Conservation (phyloP, 2,888 invertebrate species). For the Epicampocera succincta region DNA sequence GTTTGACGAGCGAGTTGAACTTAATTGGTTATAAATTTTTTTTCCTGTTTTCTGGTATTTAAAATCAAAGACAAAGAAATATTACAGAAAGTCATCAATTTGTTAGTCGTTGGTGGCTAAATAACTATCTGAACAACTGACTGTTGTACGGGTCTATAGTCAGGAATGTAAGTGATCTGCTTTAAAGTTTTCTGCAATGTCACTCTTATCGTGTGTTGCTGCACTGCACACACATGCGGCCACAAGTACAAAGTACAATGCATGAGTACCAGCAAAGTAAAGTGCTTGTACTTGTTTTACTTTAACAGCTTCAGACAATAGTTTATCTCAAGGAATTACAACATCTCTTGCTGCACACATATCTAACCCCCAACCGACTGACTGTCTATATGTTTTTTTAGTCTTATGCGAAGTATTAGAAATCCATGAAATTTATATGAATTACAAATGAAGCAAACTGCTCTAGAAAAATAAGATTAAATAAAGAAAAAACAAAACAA, state of each 20-base stretch:
- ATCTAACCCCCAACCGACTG: constrained; percentile 22
- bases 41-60: constrained; percentile 10
- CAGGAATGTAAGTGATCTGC: constrained; percentile 4
- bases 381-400: constrained; percentile 15
- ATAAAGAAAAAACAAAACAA: constrained; percentile 1
- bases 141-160: constrained; percentile 57
- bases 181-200: constrained; percentile 53
- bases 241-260: background rate
- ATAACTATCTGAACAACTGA: background rate
- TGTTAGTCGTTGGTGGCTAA: constrained; percentile 6
- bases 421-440: constrained; percentile 62
- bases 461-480: constrained; percentile 43
- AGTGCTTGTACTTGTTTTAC: background rate
- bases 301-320: constrained; percentile 33
- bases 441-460: constrained; percentile 67
- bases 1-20: constrained; percentile 1
- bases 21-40: background rate
- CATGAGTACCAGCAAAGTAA: too few relatives aligned
- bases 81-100: constrained; percentile 44
- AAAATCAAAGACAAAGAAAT: background rate
- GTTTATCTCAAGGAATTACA: constrained; percentile 38
- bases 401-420: constrained; percentile 48
- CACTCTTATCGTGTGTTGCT: constrained; percentile 47
- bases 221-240: background rate
- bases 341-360: constrained; percentile 23